These are phyloP conservation scores for Eurytoma californica DNA, from an alignment of 2,888 invertebrate genomes.

Conservation along the genomic window DNA sequence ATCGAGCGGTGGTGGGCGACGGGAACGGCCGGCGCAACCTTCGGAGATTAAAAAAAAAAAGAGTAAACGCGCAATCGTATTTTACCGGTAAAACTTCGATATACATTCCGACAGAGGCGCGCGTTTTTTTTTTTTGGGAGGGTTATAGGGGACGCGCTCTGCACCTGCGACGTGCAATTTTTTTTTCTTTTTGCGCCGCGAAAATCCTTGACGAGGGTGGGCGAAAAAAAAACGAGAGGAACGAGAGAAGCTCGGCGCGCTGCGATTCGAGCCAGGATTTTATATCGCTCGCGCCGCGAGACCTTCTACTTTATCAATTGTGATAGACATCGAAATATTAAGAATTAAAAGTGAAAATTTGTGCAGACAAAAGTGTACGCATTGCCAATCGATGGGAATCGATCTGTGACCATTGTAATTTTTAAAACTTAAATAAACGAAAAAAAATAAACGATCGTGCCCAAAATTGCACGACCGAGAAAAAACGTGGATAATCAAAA, in stretches of 20 bases:
- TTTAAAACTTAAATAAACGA: not conserved
- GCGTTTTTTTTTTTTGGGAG: too few relatives aligned
- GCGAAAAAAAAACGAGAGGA: slow-evolving; percentile 13
- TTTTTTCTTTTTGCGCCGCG: not conserved
- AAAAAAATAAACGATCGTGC: slow-evolving; percentile 14
- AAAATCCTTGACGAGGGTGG: not conserved
- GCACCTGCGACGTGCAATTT: not conserved
- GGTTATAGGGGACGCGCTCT: too few relatives aligned
- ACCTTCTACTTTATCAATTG: slow-evolving; percentile 36
- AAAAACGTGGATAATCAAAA: slow-evolving; percentile 15
- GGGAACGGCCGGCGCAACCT: slow-evolving; percentile 29
- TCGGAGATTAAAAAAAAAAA: not conserved
- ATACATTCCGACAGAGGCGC: slow-evolving; percentile 37
- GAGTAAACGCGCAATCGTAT: slow-evolving; percentile 32
- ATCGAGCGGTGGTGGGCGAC: not conserved
- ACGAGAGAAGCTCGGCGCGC: slow-evolving; percentile 33
- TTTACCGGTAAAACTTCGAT: slow-evolving; percentile 41
- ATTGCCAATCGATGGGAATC: slow-evolving; percentile 36
- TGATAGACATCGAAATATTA: slow-evolving; percentile 44
- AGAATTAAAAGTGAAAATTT: not conserved
- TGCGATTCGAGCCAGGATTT: slow-evolving; percentile 35
- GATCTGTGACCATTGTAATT: slow-evolving; percentile 22
- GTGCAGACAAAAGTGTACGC: slow-evolving; percentile 12
- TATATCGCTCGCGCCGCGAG: not conserved
- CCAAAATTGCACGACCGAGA: not conserved